Percentiles rank a stretch among this genome's conserved stretches.
These are phyloP conservation scores for Seladonia tumulorum DNA, from an alignment of 2,888 invertebrate genomes.

Conservation along the genomic window DNA sequence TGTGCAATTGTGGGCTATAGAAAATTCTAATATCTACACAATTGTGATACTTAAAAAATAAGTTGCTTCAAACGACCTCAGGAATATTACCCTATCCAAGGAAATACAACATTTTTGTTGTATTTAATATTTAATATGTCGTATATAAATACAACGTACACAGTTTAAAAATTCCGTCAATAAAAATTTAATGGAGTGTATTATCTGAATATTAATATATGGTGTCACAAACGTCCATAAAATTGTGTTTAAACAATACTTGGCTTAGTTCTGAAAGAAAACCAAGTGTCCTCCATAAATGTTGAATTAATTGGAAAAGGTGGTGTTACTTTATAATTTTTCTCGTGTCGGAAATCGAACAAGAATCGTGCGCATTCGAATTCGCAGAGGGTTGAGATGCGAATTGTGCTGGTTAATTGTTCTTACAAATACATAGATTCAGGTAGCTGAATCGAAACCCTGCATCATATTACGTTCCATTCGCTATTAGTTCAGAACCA, in stretches of 20 bases:
- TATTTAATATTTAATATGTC: too few species aligned
- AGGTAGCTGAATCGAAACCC: not conserved
- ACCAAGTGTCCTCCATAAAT: not conserved
- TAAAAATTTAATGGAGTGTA: not conserved
- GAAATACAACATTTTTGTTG: too few species aligned
- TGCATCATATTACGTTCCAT: not conserved
- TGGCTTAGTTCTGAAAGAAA: not conserved
- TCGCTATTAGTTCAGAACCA: slow-evolving; percentile 56
- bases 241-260: not conserved
- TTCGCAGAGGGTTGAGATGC: not conserved
- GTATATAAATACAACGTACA: too few species aligned
- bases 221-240: not conserved
- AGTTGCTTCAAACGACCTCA: too few species aligned
- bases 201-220: not conserved
- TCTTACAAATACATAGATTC: not conserved
- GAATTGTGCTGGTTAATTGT: not conserved
- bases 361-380: not conserved
- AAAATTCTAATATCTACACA: not conserved
- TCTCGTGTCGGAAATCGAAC: not conserved
- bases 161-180: too few species aligned
- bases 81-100: too few species aligned
- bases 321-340: not conserved
- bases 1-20: too few species aligned
- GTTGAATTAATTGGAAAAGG: not conserved
- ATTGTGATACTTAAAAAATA: too few species aligned